Percentiles rank a stretch among this genome's conserved stretches.
Conservation (phyloP, 2,797 vertebrate genomes). For the Hemitrygon akajei region DNA sequence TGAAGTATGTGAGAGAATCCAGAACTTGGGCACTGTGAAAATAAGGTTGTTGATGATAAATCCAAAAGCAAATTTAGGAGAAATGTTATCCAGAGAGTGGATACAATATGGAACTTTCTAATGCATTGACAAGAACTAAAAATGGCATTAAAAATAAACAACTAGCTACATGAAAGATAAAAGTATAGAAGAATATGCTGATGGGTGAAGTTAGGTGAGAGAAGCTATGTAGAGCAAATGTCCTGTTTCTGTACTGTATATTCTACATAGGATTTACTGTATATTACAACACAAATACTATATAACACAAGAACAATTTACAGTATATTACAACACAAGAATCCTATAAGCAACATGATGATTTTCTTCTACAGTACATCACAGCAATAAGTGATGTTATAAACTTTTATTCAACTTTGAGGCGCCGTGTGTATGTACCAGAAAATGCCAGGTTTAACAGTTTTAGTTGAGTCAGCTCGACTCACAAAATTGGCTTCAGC, state of each 20-base stretch:
- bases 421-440: too few relatives aligned
- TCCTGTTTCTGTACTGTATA: neutral
- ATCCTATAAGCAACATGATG: neutral
- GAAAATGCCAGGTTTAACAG: too few relatives aligned
- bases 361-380: neutral
- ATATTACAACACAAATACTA: neutral
- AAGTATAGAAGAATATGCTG: neutral
- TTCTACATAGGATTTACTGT: neutral
- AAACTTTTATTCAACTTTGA: too few relatives aligned
- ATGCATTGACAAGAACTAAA: neutral
- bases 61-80: neutral
- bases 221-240: neutral
- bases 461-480: too few relatives aligned
- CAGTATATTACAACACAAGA: neutral
- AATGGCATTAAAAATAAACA: neutral
- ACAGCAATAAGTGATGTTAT: neutral
- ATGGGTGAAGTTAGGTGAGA: neutral
- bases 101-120: neutral
- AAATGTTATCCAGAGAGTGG: neutral
- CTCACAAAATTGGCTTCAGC: too few relatives aligned
- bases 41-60: neutral
- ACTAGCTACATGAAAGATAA: neutral
- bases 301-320: neutral
- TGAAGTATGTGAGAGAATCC: neutral
- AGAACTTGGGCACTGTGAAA: neutral